These are phyloP conservation scores for Chirona hameri DNA, from an alignment of 2,888 invertebrate species.

Conservation along the genomic window DNA sequence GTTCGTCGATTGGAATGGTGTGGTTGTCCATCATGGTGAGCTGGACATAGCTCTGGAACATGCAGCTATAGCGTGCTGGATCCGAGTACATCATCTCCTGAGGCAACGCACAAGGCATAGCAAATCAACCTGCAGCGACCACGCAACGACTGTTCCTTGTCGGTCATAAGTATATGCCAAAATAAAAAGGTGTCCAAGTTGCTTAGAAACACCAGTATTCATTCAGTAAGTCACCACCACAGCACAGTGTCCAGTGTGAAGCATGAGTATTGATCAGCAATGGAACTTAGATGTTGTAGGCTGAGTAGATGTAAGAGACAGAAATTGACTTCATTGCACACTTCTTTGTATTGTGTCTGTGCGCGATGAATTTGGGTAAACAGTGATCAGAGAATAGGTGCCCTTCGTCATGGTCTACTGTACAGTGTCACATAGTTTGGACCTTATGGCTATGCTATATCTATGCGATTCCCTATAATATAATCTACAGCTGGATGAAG, in stretches of 20 bases:
- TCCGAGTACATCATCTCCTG: slow-evolving; percentile 71
- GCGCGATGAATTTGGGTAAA: too few relatives aligned
- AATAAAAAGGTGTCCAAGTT: slow-evolving; percentile 46
- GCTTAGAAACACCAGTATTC: neutral
- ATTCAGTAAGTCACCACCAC: neutral
- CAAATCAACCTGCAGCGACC: slow-evolving; percentile 69
- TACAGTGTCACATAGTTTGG: too few relatives aligned
- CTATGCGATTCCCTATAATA: neutral
- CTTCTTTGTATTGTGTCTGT: too few relatives aligned
- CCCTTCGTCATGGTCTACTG: neutral
- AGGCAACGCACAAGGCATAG: slow-evolving; percentile 36
- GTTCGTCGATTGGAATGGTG: slow-evolving; percentile 45
- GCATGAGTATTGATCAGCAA: too few relatives aligned
- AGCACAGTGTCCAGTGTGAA: neutral
- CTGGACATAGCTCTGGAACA: slow-evolving; percentile 68
- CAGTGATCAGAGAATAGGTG: neutral
- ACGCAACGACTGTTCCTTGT: slow-evolving; percentile 52
- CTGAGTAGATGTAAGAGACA: neutral
- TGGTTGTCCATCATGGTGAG: slow-evolving; percentile 83
- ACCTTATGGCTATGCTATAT: neutral
- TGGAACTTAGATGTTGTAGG: too few relatives aligned
- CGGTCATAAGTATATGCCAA: too few relatives aligned
- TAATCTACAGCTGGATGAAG: neutral
- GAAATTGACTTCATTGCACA: too few relatives aligned
- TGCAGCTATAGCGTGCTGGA: slow-evolving; percentile 38